Conservation (phyloP, 1,140 invertebrate genomes). For the Nebria ingens region DNA sequence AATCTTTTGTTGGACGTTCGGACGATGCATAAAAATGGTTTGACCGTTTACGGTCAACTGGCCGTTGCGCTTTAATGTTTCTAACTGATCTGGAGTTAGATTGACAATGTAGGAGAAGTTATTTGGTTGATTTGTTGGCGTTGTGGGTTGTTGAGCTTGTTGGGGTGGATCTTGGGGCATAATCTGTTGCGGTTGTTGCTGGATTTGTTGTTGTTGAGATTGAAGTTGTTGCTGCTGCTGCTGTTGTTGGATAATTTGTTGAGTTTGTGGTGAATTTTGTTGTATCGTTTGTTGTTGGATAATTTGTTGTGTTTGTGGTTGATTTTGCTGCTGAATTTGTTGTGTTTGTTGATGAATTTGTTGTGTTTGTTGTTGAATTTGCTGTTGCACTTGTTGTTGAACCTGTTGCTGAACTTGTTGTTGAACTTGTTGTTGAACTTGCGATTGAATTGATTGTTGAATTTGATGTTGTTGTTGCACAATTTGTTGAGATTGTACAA, state of each 20-base stretch:
- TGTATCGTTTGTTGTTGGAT: conserved; percentile 18
- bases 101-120: conserved; percentile 31
- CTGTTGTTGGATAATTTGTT: background rate
- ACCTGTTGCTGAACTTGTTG: conserved; percentile 18
- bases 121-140: conserved; percentile 21
- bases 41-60: conserved; percentile 34
- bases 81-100: conserved; percentile 32
- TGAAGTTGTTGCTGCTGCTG: background rate
- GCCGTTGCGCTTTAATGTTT: conserved; percentile 32
- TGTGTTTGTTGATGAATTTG: conserved; percentile 25
- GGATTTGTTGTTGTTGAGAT: background rate
- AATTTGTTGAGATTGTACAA: conserved; percentile 32
- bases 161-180: conserved; percentile 15
- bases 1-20: conserved; percentile 17
- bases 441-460: conserved; percentile 25
- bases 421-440: conserved; percentile 28
- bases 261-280: background rate
- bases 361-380: conserved; percentile 29
- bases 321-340: conserved; percentile 27
- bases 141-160: conserved; percentile 17
- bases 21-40: conserved; percentile 34
- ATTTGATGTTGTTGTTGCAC: conserved; percentile 27
- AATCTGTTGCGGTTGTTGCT: conserved; percentile 7
- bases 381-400: conserved; percentile 29
- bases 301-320: conserved; percentile 19